Percentiles rank a stretch among this genome's conserved stretches.
These are phyloP conservation scores for Heliconius ethilla DNA, from an alignment of 2,888 invertebrate genomes.

Conservation along the genomic window DNA sequence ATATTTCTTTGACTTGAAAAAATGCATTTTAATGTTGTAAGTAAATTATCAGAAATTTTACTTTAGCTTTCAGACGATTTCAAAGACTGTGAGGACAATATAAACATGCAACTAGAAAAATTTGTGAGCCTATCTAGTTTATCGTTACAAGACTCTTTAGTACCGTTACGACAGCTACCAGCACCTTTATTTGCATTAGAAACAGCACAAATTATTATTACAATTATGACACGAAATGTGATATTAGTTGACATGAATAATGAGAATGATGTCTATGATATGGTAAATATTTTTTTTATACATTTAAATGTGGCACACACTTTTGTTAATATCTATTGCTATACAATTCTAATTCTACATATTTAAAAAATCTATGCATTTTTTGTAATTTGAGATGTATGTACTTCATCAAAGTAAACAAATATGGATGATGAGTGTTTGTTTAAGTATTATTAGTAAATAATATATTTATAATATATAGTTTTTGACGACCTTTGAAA, in stretches of 20 bases:
- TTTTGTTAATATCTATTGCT: not conserved
- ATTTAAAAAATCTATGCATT: not conserved
- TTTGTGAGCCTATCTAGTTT: constrained; percentile 52
- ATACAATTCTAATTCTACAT: not conserved
- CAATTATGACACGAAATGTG: constrained; percentile 64
- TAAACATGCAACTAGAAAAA: constrained; percentile 63
- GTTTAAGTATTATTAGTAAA: too few species aligned
- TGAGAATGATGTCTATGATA: constrained; percentile 56
- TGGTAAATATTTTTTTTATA: constrained; percentile 55
- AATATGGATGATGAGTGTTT: too few species aligned
- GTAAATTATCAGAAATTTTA: not conserved
- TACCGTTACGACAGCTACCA: constrained; percentile 66
- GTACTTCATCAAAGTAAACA: not conserved
- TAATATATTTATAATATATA: too few species aligned
- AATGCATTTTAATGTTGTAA: not conserved
- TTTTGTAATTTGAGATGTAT: not conserved
- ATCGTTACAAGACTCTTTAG: constrained; percentile 57
- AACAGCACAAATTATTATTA: constrained; percentile 60
- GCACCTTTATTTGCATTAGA: constrained; percentile 72
- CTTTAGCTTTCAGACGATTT: constrained; percentile 58
- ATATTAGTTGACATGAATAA: constrained; percentile 51
- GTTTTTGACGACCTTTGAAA: too few species aligned
- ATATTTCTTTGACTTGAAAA: too few species aligned
- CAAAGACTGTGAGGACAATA: constrained; percentile 56
- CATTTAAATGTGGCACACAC: not conserved